A percentile compares a stretch with the other conserved stretches of the same genome.
Conservation (phyloP, 64 coral and sea anemone genomes). For the Porites lutea region DNA sequence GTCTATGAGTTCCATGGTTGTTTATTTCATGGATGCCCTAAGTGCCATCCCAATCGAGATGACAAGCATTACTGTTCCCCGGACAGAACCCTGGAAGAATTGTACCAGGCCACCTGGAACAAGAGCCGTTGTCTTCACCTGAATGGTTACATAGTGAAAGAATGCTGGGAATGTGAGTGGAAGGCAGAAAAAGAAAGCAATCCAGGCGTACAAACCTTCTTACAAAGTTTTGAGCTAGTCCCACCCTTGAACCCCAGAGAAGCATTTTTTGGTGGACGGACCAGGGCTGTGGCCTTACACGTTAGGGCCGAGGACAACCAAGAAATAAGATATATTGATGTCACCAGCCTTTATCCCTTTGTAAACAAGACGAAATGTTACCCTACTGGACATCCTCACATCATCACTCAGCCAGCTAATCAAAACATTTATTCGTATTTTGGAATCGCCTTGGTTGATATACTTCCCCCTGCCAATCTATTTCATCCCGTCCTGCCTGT, state of each 20-base stretch:
- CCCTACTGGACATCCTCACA: neutral
- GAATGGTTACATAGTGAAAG: neutral
- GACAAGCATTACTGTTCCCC: neutral
- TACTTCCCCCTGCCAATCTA: neutral
- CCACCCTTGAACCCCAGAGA: neutral
- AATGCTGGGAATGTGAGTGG: conserved; percentile 30
- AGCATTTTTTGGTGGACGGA: neutral
- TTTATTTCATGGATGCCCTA: neutral
- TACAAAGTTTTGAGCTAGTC: neutral
- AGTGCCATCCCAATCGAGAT: neutral
- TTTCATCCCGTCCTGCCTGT: conserved; percentile 1
- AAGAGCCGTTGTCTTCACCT: neutral
- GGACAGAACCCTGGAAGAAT: neutral
- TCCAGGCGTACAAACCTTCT: neutral
- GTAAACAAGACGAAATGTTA: neutral
- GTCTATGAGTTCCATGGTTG: conserved; percentile 28
- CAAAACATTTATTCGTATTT: neutral
- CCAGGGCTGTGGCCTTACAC: neutral
- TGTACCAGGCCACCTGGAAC: neutral
- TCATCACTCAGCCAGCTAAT: neutral
- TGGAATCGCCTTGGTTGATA: neutral
- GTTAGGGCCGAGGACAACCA: neutral
- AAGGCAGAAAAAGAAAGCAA: neutral
- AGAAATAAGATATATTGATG: neutral
- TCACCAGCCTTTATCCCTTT: neutral